Evolutionary conservation across 2,888 invertebrate species (phyloP).

Genomic region (Leptura quadrifasciata): DNA sequence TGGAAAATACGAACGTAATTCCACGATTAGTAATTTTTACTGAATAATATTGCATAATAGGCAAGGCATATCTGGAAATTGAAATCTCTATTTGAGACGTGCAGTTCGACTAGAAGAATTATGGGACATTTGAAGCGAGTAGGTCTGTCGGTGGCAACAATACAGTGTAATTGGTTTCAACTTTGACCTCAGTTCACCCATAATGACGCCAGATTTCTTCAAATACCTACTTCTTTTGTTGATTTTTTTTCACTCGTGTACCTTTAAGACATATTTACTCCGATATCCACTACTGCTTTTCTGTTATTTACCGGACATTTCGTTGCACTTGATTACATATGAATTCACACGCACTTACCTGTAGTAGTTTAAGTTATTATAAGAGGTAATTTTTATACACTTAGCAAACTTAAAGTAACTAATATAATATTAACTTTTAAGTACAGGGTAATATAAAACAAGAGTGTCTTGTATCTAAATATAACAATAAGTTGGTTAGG

Average conservation of each 20-base stretch:
- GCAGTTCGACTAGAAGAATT: slow-evolving; percentile 58
- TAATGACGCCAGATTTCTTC: slow-evolving; percentile 65
- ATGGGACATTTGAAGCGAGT: slow-evolving; percentile 66
- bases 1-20: not conserved
- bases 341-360: no score
- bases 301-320: not conserved
- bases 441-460: no score
- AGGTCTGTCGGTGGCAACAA: slow-evolving; percentile 73
- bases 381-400: no score
- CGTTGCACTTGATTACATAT: no score
- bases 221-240: slow-evolving; percentile 54
- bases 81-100: slow-evolving; percentile 68
- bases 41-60: slow-evolving; percentile 54
- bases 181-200: slow-evolving; percentile 70
- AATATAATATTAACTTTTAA: no score
- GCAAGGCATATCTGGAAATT: slow-evolving; percentile 65
- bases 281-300: not conserved
- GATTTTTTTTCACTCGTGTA: slow-evolving; percentile 55
- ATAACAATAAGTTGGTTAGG: no score
- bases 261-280: not conserved
- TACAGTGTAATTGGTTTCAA: slow-evolving; percentile 73
- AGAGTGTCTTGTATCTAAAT: no score
- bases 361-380: no score
- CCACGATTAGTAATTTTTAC: slow-evolving; percentile 40
- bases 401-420: no score